Evolutionary conservation across 2,113 vertebrate genomes (phyloP), one percentile per base, ranked within the genome.

Genomic region (Lethenteron camtschaticum): DNA sequence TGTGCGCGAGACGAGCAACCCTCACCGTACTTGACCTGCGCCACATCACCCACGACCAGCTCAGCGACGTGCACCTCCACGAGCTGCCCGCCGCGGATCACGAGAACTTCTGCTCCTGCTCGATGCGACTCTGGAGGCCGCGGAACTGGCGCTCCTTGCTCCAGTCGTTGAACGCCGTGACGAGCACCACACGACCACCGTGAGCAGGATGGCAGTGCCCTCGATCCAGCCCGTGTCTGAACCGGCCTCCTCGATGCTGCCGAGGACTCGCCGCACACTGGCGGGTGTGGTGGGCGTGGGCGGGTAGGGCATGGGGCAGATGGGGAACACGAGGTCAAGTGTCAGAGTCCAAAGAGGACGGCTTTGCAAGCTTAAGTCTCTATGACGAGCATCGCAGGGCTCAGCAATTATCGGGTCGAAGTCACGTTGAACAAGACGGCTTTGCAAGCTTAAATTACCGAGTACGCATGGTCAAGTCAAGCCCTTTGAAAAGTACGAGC

Each of bases 21-120:
- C 75, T 77, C 79, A 99, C 94, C 90, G 0, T 99, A 99, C 81
- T 96, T 96, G 77, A 99, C 85, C 75, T 99, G 92, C 2, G 92
- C 90, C 14, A 99, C 91, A 75, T 99, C 90, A 66, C 63, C 63
- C 63, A 66, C 63, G 63, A 66, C 63, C 63, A 66, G 24, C n/a
- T 66, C 63, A 66, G n/a, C 24, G 63, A 66, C 24, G 63, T n/a
- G 63, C n/a, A 66, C 63, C 63, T 66, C n/a, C 24, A 66, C 63
- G n/a, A 24, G n/a, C n/a, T 20, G 24, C n/a, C 63, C n/a, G 9
- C n/a, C 10, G n/a, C 63, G 63, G n/a, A 66, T 16, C 9, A 66
- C 63, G 63, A 16, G 63, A 66, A 66, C n/a, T 20, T n/a, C n/a
- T 66, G 63, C 63, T 66, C 63, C 63, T 66, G 63, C 63, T 66